Percentiles rank a stretch among this genome's conserved stretches.
phyloP scores from a whole-genome alignment of 2,797 vertebrate species.

The Anas georgica region DNA sequence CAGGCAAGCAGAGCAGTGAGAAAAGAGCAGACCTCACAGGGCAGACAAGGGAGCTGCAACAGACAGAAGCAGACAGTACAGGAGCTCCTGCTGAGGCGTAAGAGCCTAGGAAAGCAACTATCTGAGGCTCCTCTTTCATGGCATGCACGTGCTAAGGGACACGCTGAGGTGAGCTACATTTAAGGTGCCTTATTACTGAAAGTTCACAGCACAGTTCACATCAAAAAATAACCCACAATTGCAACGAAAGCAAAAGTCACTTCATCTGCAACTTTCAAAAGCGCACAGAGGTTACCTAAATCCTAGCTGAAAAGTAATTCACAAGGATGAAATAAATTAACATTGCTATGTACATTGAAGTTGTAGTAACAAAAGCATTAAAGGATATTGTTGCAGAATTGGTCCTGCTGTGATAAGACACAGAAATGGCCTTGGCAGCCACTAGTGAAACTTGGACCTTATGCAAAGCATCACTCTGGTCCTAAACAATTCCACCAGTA shows the following conservation, averaged over 20 bases:
- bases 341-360: fast-evolving
- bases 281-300: neutral
- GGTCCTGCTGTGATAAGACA: neutral
- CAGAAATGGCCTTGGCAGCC: fast-evolving
- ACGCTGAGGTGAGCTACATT: neutral
- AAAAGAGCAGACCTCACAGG: neutral
- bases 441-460: neutral
- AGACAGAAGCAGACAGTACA: neutral
- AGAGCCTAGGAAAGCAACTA: neutral
- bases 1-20: neutral
- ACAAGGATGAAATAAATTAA: neutral
- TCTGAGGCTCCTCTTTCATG: neutral
- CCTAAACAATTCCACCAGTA: neutral
- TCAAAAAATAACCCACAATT: neutral
- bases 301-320: neutral
- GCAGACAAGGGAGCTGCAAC: neutral
- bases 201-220: neutral
- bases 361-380: neutral
- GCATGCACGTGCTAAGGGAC: neutral
- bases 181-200: neutral
- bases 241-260: neutral
- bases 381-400: neutral
- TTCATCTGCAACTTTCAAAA: neutral
- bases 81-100: neutral
- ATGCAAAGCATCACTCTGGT: neutral